Evolutionary conservation across 92 coral and sea anemone genomes (phyloP), one percentile per base, ranked within the genome.

Genomic region (Bergia sp.): DNA sequence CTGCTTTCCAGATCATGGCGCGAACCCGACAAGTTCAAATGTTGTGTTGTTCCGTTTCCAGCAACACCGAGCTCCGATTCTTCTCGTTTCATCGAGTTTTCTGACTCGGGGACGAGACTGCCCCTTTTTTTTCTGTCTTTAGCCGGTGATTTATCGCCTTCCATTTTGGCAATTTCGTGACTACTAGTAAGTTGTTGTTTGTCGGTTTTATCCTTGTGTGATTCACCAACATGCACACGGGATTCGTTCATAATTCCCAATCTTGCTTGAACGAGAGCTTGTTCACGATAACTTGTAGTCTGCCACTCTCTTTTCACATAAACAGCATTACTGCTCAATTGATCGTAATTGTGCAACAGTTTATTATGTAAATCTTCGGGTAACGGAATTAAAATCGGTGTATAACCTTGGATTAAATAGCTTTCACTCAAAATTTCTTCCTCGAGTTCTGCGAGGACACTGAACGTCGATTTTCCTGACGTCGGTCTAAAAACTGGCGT

Each of bases 251-350:
- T 90, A n/a, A 74, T 82, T 9, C 94, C 98, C 36, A 95, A 23
- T 11, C 98, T 90, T 43, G 89, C 94, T 72, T 86, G 95, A 3
- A 95, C 57, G 44, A 95, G 87, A 5, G 98, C 99, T 74, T 96
- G 99, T 72, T 95, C 97, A 50, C 95, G 92, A 50, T 97, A 97
- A 41, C 99, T 93, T 12, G 94, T 92, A 6, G 98, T 97, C 81
- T 97, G 99, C 99, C 99, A 97, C 84, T 96, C 97, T 81, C 99
- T 91, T 57, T 92, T 96, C 41, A 94, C 91, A 58, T 94, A 94
- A 12, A 95, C 96, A 64, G 96, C 93, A 57, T 88, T 89, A 7
- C 93, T 91, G 71, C 95, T 92, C 73, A 96, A 90, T 65, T 96
- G 96, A 37, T 96, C 98, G 94, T 88, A 96, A 91, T 95, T 95